phyloP scores from a whole-genome alignment of 1,140 invertebrate species.

The Brachionus rotundiformis region DNA sequence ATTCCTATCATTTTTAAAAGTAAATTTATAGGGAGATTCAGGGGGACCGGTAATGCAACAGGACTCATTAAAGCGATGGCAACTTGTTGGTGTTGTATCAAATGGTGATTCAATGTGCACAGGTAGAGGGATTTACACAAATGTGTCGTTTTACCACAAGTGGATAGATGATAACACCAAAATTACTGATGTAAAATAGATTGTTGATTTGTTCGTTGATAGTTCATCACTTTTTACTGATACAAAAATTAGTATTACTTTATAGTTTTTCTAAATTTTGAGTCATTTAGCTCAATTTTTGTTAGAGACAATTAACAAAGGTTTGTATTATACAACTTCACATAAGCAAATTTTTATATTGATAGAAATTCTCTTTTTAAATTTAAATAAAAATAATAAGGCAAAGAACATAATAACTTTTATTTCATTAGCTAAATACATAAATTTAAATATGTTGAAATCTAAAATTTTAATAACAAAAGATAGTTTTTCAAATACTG shows the following conservation, averaged over 20 bases:
- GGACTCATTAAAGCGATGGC: slow-evolving; percentile 20
- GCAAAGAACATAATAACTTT: no score
- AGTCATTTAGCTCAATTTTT: slow-evolving; percentile 13
- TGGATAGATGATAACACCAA: slow-evolving; percentile 46
- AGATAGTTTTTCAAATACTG: no score
- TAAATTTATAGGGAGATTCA: slow-evolving; percentile 44
- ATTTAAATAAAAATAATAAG: no score
- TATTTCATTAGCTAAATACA: no score
- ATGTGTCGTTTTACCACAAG: slow-evolving; percentile 30
- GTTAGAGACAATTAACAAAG: background rate
- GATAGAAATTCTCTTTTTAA: no score
- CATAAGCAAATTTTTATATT: no score
- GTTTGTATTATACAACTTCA: background rate
- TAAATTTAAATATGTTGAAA: no score
- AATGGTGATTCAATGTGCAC: slow-evolving; percentile 50
- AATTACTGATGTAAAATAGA: background rate
- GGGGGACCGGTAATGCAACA: slow-evolving; percentile 50
- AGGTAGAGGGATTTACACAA: slow-evolving; percentile 34
- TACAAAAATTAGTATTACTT: slow-evolving; percentile 12
- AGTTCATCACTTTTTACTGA: background rate
- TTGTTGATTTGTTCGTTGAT: background rate
- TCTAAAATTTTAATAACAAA: no score
- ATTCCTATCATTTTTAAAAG: background rate
- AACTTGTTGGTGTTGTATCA: slow-evolving; percentile 40
- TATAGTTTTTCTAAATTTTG: background rate